Percentiles rank a stretch among this genome's conserved stretches.
Conservation (phyloP, 2,113 vertebrate genomes). For the Python bivittatus region DNA sequence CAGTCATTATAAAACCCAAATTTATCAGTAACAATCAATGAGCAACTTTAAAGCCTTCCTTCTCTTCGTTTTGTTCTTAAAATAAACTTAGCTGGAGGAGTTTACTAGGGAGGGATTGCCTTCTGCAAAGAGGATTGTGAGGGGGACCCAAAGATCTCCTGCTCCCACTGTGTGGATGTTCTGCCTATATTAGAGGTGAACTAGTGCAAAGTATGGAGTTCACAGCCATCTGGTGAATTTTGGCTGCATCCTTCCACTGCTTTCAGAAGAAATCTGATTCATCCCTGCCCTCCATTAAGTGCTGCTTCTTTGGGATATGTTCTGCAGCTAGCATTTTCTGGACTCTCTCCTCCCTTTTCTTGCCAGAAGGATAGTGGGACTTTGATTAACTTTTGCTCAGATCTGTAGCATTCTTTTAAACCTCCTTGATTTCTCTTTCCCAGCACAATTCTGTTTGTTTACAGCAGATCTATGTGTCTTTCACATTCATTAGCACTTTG, state of each 20-base stretch:
- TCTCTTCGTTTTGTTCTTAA: background rate
- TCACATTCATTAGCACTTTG: slow-evolving; percentile 68
- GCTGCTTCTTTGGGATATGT: background rate
- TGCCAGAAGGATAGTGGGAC: background rate
- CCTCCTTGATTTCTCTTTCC: slow-evolving; percentile 27
- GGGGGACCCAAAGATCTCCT: background rate
- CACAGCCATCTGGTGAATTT: background rate
- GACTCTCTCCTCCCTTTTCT: background rate
- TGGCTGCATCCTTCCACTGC: background rate
- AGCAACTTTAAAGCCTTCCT: background rate
- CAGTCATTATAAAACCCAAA: background rate
- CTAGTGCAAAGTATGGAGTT: background rate
- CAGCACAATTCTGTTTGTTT: slow-evolving; percentile 43
- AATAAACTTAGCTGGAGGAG: background rate
- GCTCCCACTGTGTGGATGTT: background rate
- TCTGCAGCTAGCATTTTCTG: background rate
- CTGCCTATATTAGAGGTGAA: background rate
- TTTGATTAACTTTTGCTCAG: background rate
- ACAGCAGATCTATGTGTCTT: slow-evolving; percentile 40
- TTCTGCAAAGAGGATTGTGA: background rate
- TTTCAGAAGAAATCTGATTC: background rate
- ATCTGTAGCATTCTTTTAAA: slow-evolving; percentile 33
- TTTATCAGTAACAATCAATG: background rate
- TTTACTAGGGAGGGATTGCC: background rate
- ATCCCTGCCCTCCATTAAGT: background rate